Evolutionary conservation across 2,113 vertebrate genomes (phyloP).

Genomic region (Boleophthalmus pectinirostris): DNA sequence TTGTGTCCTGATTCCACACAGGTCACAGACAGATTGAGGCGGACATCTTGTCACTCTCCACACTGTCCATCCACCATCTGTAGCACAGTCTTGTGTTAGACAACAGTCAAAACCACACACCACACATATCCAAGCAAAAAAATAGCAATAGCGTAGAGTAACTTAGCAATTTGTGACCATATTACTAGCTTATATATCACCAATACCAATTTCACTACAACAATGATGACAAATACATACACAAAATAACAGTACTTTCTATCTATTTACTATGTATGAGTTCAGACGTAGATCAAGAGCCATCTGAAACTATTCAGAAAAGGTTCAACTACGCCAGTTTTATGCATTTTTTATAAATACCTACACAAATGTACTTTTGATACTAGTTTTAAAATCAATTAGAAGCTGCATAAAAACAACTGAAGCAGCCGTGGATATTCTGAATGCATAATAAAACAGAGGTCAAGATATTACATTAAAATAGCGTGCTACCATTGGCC

Average conservation of each 20-base stretch:
- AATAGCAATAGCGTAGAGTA: not conserved
- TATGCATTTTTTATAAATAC: too few relatives aligned
- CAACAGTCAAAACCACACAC: not conserved
- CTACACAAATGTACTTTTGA: too few relatives aligned
- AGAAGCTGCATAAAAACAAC: not conserved
- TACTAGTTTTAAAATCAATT: not conserved
- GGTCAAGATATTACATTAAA: not conserved
- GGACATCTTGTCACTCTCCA: not conserved
- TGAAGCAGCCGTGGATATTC: not conserved
- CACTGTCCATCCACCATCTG: not conserved
- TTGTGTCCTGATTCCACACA: not conserved
- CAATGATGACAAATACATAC: too few relatives aligned
- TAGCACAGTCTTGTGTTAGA: not conserved
- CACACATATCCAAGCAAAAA: not conserved
- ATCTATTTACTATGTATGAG: too few relatives aligned
- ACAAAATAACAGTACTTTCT: too few relatives aligned
- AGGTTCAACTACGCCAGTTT: too few relatives aligned
- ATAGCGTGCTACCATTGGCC: not conserved
- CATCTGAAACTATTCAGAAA: too few relatives aligned
- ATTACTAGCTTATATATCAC: not conserved
- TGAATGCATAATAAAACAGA: not conserved
- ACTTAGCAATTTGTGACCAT: not conserved
- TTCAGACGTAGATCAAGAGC: too few relatives aligned
- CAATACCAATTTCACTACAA: too few relatives aligned
- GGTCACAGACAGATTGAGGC: not conserved